These are phyloP conservation scores for Sabatieria punctata DNA, from an alignment of 2,888 invertebrate species.

Conservation along the genomic window DNA sequence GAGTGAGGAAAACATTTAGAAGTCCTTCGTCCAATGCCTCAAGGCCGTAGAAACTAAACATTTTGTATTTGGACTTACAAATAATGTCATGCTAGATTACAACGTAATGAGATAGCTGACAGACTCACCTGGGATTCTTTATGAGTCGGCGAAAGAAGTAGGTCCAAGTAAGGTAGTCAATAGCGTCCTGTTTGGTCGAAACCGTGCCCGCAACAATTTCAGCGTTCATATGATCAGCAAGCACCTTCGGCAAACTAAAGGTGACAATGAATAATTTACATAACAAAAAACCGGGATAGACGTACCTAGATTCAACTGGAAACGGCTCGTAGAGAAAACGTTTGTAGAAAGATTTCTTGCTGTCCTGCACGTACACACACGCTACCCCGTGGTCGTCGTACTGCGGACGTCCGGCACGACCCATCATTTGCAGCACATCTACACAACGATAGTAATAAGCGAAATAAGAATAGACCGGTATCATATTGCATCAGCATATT, in stretches of 20 bases:
- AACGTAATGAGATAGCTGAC: too few species aligned
- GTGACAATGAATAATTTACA: slow-evolving; percentile 2
- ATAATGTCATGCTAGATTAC: neutral
- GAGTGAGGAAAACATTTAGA: slow-evolving; percentile 51
- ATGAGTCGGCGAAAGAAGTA: slow-evolving; percentile 83
- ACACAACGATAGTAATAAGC: slow-evolving; percentile 13
- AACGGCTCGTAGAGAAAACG: slow-evolving; percentile 98
- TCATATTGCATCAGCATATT: too few species aligned
- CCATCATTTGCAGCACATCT: slow-evolving; percentile 99
- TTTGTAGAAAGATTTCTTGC: slow-evolving; percentile 96
- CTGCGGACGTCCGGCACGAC: slow-evolving; percentile 89
- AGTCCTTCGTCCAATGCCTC: slow-evolving; percentile 44
- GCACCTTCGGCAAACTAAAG: slow-evolving; percentile 57
- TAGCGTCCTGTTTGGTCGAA: slow-evolving; percentile 68
- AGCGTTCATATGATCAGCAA: slow-evolving; percentile 93
- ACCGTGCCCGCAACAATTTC: slow-evolving; percentile 82
- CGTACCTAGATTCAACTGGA: slow-evolving; percentile 71
- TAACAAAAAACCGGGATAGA: slow-evolving; percentile 1
- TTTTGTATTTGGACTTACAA: neutral
- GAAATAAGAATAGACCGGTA: too few species aligned
- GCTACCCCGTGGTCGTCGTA: slow-evolving; percentile 69
- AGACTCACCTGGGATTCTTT: slow-evolving; percentile 54
- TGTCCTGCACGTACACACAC: slow-evolving; percentile 53
- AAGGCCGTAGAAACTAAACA: slow-evolving; percentile 56
- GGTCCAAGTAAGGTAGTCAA: slow-evolving; percentile 96